These are phyloP conservation scores for Scarus forsteni DNA, from an alignment of 2,797 vertebrate species.

Conservation along the genomic window DNA sequence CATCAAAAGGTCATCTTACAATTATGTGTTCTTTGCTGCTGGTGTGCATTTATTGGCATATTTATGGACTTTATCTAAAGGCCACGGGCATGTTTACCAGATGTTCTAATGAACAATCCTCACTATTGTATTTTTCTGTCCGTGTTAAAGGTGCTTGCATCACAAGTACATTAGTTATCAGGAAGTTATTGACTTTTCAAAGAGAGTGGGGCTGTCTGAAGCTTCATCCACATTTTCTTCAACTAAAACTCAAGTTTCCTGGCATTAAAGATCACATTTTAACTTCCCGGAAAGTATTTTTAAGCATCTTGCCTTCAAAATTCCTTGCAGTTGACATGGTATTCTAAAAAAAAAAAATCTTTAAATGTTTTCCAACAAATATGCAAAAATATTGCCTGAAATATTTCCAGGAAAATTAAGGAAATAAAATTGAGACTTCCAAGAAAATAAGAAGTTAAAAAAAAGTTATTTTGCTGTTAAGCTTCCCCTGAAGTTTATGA, in stretches of 20 bases:
- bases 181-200: constrained; percentile 11
- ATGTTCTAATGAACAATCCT: constrained; percentile 33
- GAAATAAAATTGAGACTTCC: no score
- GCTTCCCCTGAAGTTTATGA: no score
- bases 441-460: no score
- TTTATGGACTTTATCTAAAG: constrained; percentile 51
- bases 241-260: background rate
- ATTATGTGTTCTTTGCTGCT: constrained; percentile 45
- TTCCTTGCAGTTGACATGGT: no score
- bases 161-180: constrained; percentile 20
- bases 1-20: constrained; percentile 44
- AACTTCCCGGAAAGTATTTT: no score
- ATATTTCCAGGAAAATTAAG: no score
- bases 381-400: no score
- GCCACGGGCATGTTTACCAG: constrained; percentile 8
- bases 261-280: no score
- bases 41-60: constrained; percentile 46
- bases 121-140: constrained; percentile 17
- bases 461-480: no score
- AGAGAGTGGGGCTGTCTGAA: constrained; percentile 5
- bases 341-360: no score
- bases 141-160: background rate
- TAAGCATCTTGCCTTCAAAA: no score
- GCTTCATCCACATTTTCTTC: background rate
- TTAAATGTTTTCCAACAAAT: no score